Base-by-base conservation (phyloP, 92 coral and sea anemone species). In the Desmophyllum pertusum region DNA sequence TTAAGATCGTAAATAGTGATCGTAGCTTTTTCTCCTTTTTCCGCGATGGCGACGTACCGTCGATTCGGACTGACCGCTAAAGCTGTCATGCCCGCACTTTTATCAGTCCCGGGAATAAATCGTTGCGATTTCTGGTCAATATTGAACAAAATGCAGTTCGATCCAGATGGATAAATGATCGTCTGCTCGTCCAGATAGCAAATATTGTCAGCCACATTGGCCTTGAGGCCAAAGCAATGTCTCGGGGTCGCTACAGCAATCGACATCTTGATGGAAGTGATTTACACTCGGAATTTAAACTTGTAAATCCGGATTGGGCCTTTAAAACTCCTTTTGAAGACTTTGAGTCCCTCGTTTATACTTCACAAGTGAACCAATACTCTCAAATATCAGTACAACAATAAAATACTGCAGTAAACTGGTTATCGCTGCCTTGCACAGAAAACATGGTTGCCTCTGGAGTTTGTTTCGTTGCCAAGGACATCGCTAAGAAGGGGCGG, bases 121-220 rank as follows among this genome's bases (percentile, higher is more conserved):
- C 99, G 85, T 80, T 97, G 99, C 39, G 99, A 90, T 70, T 97
- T 97, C 89, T 97, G 99, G 80, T 97, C 99, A 78, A 97, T 97
- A 84, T 97, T 97, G 88, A 88, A 97, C 27, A 97, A 88, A 61
- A 97, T 87, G 70, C 99, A 97, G 88, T 97, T 97, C 79, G 99
- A 97, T 67, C 99, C 99, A 31, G 99, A 89, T 11, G 99, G 99
- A 86, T 92, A 97, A 52, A 97, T 93, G 89, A 97, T 94, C 39
- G 99, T 97, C 80, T 97, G 99, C 69, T 97, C 99, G 76, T 97
- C 99, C 83, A 97, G 80, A 62, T 97, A 94, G 91, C 98, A 97
- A 79, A 94, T 92, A 89, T 97, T 97, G 84, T 92, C 94, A 13
- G 97, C 89, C 19, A 97, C 99, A 88, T 97, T 98, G 74, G 97